Evolutionary conservation across 2,888 invertebrate genomes (phyloP), one percentile per base, ranked within the genome.

Genomic region (Microctonus aethiopoides): DNA sequence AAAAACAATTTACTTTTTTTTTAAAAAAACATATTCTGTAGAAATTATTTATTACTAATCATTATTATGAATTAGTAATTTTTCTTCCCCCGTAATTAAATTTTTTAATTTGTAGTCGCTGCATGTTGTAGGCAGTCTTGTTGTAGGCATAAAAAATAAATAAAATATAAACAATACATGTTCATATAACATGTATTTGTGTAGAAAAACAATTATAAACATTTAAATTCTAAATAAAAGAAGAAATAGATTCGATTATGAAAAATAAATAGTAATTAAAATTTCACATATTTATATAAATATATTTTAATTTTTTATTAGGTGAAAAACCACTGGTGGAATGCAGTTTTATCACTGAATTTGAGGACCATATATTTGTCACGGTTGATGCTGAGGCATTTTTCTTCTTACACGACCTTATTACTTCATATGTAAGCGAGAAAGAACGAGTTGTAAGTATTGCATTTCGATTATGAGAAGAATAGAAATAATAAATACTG

Each of bases 321-420:
- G 94, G 91, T 78, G 91, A 91, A 67, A 96, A 95, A 85, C 97
- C 98, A 1, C 90, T 92, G 62, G 98, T 99, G 34, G 94, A 97
- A 80, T 98, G 98, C 89, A 96, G 96, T 86, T 98, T 99, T 87
- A 96, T 98, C 72, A 98, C 98, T 1, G 98, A 99, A 87, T 99
- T 99, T 88, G 97, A 98, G 85, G 98, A 98, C 87, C 98, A 98
- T 86, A 98, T 99, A 81, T 97, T 96, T 87, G 98, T 98, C 73
- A 97, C 98, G 0, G 97, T 98, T 74, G 97, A 99, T 88, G 98
- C 98, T 0, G 98, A 99, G 88, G 96, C 97, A 1, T 98, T 99
- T 88, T 94, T 99, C 88, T 99, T 99, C 87, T 89, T 99, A 36
- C 99, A 99, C 86, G 98, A 99, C 87, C 91, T 99, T 70, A 95